Evolutionary conservation across 1,140 invertebrate genomes (phyloP).

Genomic region (Coboldia fuscipes): DNA sequence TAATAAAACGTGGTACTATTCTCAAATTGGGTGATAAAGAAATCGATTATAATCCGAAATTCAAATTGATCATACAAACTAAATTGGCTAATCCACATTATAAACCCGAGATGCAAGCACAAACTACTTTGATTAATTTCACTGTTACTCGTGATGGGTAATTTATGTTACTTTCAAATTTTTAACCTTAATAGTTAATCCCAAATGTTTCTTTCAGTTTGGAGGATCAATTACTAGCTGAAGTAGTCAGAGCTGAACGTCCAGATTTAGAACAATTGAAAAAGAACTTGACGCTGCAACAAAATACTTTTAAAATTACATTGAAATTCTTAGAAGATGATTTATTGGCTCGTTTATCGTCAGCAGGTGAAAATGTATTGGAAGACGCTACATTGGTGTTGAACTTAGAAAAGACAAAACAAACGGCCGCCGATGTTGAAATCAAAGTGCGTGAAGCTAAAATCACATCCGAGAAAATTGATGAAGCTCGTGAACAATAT

Average conservation of each 20-base stretch:
- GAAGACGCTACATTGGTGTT: constrained; percentile 76
- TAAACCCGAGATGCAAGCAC: constrained; percentile 90
- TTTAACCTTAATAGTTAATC: constrained; percentile 1
- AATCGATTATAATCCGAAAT: constrained; percentile 65
- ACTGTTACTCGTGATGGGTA: constrained; percentile 75
- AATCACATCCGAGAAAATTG: constrained; percentile 68
- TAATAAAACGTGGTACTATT: constrained; percentile 65
- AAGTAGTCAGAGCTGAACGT: constrained; percentile 82
- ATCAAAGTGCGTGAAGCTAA: constrained; percentile 68
- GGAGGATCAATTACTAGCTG: constrained; percentile 82
- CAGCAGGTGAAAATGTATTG: constrained; percentile 76
- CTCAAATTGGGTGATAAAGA: constrained; percentile 74
- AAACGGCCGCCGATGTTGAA: constrained; percentile 77
- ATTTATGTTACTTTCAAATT: constrained; percentile 2
- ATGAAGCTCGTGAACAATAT: constrained; percentile 75
- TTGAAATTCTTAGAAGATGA: constrained; percentile 81
- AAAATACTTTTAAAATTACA: constrained; percentile 88
- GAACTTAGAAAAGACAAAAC: constrained; percentile 85
- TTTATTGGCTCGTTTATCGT: constrained; percentile 60
- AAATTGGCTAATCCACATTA: constrained; percentile 91
- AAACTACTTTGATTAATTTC: constrained; percentile 87
- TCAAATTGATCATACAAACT: constrained; percentile 73
- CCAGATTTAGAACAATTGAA: constrained; percentile 67
- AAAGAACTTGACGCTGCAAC: constrained; percentile 65
- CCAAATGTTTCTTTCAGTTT: constrained; percentile 24